These are phyloP conservation scores for Tyto alba DNA, from an alignment of 2,113 vertebrate genomes.

Conservation along the genomic window DNA sequence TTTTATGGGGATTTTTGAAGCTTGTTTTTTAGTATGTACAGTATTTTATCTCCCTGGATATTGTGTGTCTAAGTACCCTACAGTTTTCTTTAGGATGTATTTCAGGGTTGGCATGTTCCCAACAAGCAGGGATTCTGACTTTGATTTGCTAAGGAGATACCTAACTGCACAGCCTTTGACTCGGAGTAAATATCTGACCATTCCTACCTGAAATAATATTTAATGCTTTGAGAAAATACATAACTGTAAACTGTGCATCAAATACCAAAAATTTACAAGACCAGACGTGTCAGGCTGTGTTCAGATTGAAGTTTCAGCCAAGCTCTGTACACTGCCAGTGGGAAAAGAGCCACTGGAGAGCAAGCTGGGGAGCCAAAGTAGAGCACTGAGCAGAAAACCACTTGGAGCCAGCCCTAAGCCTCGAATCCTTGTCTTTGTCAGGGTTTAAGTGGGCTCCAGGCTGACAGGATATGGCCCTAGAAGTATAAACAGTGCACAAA, in stretches of 20 bases:
- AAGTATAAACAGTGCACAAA: not conserved
- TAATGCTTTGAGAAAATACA: not conserved
- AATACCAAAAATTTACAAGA: slow-evolving; percentile 11
- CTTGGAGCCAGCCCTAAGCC: not conserved
- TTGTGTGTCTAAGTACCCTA: not conserved
- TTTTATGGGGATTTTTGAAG: not conserved
- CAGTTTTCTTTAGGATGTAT: not conserved
- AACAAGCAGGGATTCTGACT: not conserved
- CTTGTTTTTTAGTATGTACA: not conserved
- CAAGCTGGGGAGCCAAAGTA: not conserved
- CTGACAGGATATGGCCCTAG: not conserved
- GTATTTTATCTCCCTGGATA: not conserved
- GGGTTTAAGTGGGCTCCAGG: not conserved
- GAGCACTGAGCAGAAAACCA: not conserved
- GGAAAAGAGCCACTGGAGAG: not conserved
- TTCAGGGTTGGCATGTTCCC: not conserved
- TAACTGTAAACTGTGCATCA: not conserved
- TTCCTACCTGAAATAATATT: slow-evolving; percentile 16
- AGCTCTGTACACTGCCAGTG: not conserved
- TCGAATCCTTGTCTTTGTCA: not conserved
- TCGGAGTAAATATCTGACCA: not conserved
- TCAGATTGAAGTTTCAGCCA: not conserved
- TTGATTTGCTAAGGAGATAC: not conserved
- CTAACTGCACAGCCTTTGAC: not conserved
- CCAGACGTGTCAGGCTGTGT: not conserved